Conservation (phyloP, 2,888 invertebrate genomes). For the Archips crataeganus region DNA sequence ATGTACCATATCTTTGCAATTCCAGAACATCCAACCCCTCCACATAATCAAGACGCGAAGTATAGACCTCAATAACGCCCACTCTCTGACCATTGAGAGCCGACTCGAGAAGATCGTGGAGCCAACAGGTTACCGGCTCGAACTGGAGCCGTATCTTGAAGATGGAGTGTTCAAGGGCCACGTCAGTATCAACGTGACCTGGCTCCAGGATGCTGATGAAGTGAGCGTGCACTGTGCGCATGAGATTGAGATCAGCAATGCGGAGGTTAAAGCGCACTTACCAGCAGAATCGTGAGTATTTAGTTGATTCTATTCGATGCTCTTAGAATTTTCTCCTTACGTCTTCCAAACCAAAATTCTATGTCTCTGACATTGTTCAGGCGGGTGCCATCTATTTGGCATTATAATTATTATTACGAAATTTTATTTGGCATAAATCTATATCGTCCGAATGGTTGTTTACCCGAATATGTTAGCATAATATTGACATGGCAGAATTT, state of each 20-base stretch:
- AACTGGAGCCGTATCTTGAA: conserved; percentile 88
- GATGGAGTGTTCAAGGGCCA: conserved; percentile 88
- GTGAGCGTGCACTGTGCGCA: conserved; percentile 89
- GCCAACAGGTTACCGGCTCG: conserved; percentile 88
- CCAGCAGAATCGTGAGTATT: conserved; percentile 64
- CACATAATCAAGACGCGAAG: conserved; percentile 84
- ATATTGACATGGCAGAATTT: no score
- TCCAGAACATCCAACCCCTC: conserved; percentile 53
- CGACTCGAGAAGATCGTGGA: conserved; percentile 87
- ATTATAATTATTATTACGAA: no score
- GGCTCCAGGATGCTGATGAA: conserved; percentile 86
- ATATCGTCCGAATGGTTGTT: no score
- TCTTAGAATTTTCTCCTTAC: no score
- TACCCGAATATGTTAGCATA: no score
- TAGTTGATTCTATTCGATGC: no score
- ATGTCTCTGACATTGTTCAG: no score
- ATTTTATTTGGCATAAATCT: no score
- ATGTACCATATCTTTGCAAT: no score
- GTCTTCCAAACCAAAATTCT: no score
- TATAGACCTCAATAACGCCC: conserved; percentile 90
- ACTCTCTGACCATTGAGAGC: conserved; percentile 87
- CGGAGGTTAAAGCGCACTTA: conserved; percentile 71
- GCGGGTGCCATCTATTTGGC: no score
- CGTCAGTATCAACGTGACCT: conserved; percentile 89
- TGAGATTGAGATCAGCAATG: conserved; percentile 86